Evolutionary conservation across 2,113 vertebrate genomes (phyloP).

Genomic region (Seriola rivoliana): DNA sequence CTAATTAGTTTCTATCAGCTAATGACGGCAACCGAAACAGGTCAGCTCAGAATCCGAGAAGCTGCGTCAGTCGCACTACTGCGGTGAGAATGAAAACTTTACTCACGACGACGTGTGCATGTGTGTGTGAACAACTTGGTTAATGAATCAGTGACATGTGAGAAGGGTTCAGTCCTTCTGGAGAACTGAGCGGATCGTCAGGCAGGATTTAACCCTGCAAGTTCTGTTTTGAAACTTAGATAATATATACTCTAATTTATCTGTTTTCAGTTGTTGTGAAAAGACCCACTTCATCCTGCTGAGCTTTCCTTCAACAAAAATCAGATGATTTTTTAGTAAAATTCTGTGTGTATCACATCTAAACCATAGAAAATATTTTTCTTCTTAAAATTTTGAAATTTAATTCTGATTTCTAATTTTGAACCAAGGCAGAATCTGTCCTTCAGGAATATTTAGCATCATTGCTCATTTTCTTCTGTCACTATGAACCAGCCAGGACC

Average conservation of each 20-base stretch:
- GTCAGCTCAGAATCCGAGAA: constrained; percentile 43
- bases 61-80: not conserved
- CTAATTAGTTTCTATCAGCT: constrained; percentile 67
- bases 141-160: no score
- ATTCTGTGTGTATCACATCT: not conserved
- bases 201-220: no score
- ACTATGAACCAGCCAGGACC: not conserved
- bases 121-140: no score
- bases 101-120: not conserved
- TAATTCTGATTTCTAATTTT: not conserved
- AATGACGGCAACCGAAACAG: constrained; percentile 34
- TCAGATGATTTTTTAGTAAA: no score
- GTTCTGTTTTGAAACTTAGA: no score
- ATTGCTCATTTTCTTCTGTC: not conserved
- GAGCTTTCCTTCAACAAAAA: no score
- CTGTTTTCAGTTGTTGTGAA: no score
- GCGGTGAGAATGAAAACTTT: not conserved
- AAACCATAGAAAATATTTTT: not conserved
- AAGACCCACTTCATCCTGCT: no score
- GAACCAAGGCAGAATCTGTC: not conserved
- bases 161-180: no score
- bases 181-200: no score
- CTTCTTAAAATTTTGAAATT: not conserved
- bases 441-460: not conserved
- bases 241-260: no score